These are phyloP conservation scores for Catocala fraxini DNA, from an alignment of 2,888 invertebrate species.

Conservation along the genomic window DNA sequence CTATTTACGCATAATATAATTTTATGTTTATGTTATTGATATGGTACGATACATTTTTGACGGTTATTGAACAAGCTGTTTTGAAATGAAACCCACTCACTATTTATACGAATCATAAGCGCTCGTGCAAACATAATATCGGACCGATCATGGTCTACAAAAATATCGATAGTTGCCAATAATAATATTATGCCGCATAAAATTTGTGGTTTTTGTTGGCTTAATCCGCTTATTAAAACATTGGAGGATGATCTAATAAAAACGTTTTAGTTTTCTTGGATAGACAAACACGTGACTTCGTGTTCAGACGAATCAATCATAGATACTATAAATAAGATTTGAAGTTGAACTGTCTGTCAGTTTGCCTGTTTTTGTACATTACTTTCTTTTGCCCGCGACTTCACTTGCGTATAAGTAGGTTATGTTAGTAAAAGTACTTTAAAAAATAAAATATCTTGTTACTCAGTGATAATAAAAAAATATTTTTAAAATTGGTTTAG, in stretches of 20 bases:
- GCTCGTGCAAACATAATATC: not conserved
- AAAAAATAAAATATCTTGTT: too few relatives aligned
- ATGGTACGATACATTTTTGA: not conserved
- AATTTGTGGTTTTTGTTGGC: not conserved
- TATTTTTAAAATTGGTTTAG: too few relatives aligned
- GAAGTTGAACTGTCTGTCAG: too few relatives aligned
- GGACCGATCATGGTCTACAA: not conserved
- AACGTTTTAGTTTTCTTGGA: not conserved
- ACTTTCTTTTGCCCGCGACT: too few relatives aligned
- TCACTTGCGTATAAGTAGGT: too few relatives aligned
- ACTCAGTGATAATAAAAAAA: too few relatives aligned
- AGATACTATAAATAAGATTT: too few relatives aligned
- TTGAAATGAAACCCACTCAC: too few relatives aligned
- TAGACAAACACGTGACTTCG: not conserved
- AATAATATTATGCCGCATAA: slow-evolving; percentile 7
- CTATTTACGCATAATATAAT: too few relatives aligned
- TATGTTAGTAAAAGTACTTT: too few relatives aligned
- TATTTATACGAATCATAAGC: not conserved
- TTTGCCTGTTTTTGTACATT: too few relatives aligned
- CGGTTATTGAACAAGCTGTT: not conserved
- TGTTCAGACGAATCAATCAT: too few relatives aligned
- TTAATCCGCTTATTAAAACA: not conserved
- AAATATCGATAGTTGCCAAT: slow-evolving; percentile 10
- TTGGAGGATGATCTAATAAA: not conserved
- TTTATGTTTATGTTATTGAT: not conserved